Evolutionary conservation across 2,113 vertebrate species (phyloP), one percentile per base, ranked within the genome.

Genomic region (Narcine bancroftii): DNA sequence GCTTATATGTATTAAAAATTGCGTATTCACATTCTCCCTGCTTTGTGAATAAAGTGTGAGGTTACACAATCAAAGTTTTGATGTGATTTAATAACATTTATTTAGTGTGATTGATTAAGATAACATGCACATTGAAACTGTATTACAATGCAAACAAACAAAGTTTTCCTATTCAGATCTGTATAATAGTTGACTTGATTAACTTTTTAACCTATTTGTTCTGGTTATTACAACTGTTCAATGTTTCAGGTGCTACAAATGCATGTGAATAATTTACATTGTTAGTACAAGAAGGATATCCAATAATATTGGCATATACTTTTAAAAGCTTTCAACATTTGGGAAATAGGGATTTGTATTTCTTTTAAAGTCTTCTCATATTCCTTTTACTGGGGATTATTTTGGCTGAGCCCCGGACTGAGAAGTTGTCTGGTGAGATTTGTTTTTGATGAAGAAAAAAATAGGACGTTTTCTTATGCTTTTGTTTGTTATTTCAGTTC

Each of bases 71-170:
- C 63, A 15, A 66, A 69, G 65, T 91, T 91, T 91, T 47, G 71
- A 42, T 91, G 24, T 42, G 65, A 91, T 91, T 91, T 91, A 91
- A 69, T 71, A 91, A 69, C 89, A 91, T 91, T 66, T 91, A 69
- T 69, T 42, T 71, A 91, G 89, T 91, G 89, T 69, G 63, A 66
- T 71, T 91, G 69, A 89, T 83, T 85, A 56, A 85, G 77, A 85
- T 56, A 7, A 45, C 33, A 26, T 65, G n/a, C 85, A 89, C 63
- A 91, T 45, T 91, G 47, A 45, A 69, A 71, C 24, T 6, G 19
- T 24, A 47, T 69, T 69, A 42, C 89, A 71, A 66, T 1, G 42
- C 21, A 91, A 91, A 91, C 89, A 91, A 47, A 91, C 29, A 47
- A 91, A 42, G 26, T 91, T 45, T 91, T 65, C 21, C 13, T 65